A percentile compares a stretch with the other conserved stretches of the same genome.
phyloP scores from a whole-genome alignment of 1,140 invertebrate genomes.

The Thaumetopoea pityocampa region DNA sequence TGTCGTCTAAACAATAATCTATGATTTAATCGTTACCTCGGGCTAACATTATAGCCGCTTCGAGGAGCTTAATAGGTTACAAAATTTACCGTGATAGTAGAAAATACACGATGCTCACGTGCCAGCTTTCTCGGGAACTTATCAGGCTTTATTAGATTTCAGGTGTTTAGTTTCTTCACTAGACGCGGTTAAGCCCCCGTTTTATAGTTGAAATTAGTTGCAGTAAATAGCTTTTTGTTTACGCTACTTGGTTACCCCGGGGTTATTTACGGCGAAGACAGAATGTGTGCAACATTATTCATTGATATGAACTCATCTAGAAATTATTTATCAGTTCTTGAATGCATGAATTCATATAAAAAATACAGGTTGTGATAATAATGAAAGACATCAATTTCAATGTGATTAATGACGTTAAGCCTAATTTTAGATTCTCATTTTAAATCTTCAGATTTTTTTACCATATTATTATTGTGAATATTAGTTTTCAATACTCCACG shows the following conservation, averaged over 20 bases:
- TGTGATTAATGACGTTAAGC: no score
- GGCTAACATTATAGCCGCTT: constrained; percentile 71
- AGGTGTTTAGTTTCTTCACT: constrained; percentile 42
- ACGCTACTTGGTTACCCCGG: constrained; percentile 9
- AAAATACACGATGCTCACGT: constrained; percentile 66
- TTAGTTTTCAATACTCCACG: no score
- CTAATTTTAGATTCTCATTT: no score
- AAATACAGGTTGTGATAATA: no score
- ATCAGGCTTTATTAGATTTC: constrained; percentile 51
- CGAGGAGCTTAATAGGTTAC: constrained; percentile 71
- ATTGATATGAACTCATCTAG: no score
- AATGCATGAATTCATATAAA: no score
- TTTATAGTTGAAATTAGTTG: constrained; percentile 22
- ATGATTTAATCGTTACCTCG: constrained; percentile 67
- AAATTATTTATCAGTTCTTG: no score
- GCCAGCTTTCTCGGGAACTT: constrained; percentile 49
- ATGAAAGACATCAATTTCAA: no score
- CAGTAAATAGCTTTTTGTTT: constrained; percentile 18
- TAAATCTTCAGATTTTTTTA: no score
- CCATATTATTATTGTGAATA: no score
- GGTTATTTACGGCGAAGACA: no score
- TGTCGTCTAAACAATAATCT: constrained; percentile 40
- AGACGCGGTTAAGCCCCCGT: constrained; percentile 23
- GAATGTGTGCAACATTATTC: no score
- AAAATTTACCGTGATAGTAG: constrained; percentile 71